These are phyloP conservation scores for Hypocryptadius cinnamomeus DNA, from an alignment of 2,113 vertebrate species.

Conservation along the genomic window DNA sequence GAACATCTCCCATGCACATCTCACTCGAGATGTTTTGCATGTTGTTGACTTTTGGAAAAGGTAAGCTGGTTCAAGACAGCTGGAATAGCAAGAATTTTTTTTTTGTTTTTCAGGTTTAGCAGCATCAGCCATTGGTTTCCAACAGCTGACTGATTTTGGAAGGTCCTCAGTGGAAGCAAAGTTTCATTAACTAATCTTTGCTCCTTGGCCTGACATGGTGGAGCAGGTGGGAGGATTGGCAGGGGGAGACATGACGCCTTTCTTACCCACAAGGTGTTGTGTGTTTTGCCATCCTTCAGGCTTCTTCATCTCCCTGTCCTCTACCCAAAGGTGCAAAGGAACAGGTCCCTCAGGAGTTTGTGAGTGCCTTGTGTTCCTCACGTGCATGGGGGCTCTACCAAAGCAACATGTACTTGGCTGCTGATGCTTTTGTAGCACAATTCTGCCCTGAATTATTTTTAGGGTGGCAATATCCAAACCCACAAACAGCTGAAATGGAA, in stretches of 20 bases:
- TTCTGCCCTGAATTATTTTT: neutral
- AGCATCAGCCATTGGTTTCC: neutral
- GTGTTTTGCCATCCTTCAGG: neutral
- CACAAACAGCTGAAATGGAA: neutral
- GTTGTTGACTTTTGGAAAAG: neutral
- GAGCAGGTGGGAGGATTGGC: neutral
- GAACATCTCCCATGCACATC: neutral
- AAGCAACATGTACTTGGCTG: neutral
- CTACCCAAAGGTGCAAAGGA: neutral
- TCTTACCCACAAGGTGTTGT: neutral
- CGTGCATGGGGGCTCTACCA: neutral
- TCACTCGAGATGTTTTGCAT: neutral
- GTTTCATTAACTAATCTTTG: neutral
- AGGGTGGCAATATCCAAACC: neutral
- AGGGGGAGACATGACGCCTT: fast-evolving
- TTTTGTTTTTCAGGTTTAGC: neutral
- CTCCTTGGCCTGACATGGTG: neutral
- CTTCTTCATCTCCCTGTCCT: neutral
- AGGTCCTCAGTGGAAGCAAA: neutral
- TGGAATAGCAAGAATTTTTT: neutral
- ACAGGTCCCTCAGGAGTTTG: neutral
- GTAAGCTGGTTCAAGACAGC: neutral
- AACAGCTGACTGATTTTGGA: neutral
- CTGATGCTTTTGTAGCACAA: neutral
- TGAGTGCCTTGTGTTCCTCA: neutral